Conservation (phyloP, 1,140 invertebrate genomes). For the Drosophila athabasca region DNA sequence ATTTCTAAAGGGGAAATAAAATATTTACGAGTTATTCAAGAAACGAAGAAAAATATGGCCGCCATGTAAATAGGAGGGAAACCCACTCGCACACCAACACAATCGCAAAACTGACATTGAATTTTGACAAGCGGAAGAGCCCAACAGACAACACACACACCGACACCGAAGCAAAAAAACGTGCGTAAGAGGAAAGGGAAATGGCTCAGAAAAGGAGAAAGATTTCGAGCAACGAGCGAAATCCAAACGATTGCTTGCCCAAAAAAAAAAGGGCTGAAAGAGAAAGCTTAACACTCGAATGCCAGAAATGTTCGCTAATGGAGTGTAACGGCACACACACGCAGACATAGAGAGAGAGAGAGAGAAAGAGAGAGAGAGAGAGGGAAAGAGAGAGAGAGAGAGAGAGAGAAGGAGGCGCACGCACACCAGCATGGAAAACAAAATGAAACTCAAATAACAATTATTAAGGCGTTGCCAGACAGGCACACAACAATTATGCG, state of each 20-base stretch:
- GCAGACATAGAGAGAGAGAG: constrained; percentile 22
- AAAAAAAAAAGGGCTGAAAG: constrained; percentile 71
- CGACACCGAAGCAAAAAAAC: background rate
- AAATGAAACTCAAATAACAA: constrained; percentile 83
- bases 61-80: constrained; percentile 33
- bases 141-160: constrained; percentile 8
- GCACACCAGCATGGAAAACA: constrained; percentile 44
- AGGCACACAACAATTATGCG: constrained; percentile 76
- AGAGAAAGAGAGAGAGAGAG: background rate
- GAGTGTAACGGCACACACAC: constrained; percentile 71
- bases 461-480: constrained; percentile 83
- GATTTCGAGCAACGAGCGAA: constrained; percentile 5
- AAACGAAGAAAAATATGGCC: constrained; percentile 60
- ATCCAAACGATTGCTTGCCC: constrained; percentile 22
- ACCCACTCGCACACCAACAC: constrained; percentile 38
- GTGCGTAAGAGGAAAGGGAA: background rate
- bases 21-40: constrained; percentile 52
- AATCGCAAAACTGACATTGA: constrained; percentile 73
- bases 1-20: constrained; percentile 34
- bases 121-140: constrained; percentile 72
- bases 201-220: constrained; percentile 40
- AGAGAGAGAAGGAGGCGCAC: background rate
- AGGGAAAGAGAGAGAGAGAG: no score
- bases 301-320: constrained; percentile 72
- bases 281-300: constrained; percentile 72